Conservation (phyloP, 2,888 invertebrate species). For the Oasisia sp. region DNA sequence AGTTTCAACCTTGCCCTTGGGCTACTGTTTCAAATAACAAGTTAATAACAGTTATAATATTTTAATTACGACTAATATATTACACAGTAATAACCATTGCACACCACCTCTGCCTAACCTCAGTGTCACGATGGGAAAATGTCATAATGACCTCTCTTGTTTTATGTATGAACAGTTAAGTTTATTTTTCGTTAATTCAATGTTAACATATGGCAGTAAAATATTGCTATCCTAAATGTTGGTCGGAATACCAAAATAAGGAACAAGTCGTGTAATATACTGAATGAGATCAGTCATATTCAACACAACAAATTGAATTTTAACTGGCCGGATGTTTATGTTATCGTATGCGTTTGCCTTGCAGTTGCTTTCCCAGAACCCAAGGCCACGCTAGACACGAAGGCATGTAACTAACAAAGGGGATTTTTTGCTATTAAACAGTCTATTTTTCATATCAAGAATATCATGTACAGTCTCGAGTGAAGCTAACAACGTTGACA, state of each 20-base stretch:
- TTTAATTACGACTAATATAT: no score
- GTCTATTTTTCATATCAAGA: neutral
- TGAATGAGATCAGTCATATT: neutral
- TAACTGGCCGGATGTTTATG: neutral
- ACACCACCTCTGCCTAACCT: no score
- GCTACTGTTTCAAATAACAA: no score
- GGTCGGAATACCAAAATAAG: neutral
- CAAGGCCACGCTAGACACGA: neutral
- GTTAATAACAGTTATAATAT: no score
- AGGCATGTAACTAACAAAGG: neutral
- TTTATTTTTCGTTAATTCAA: neutral
- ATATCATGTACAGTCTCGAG: neutral
- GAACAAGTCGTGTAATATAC: neutral
- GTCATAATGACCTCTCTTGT: no score
- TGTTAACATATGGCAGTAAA: neutral
- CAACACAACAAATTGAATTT: neutral
- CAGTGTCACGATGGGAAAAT: no score
- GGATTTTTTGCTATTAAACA: neutral
- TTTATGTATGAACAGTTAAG: neutral
- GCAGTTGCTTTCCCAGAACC: no score
- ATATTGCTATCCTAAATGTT: neutral
- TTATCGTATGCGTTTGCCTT: no score
- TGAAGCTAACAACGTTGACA: neutral
- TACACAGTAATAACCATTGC: no score
- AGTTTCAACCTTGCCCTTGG: no score